These are phyloP conservation scores for Australoheros scitulus DNA, from an alignment of 2,113 vertebrate genomes.

Conservation along the genomic window DNA sequence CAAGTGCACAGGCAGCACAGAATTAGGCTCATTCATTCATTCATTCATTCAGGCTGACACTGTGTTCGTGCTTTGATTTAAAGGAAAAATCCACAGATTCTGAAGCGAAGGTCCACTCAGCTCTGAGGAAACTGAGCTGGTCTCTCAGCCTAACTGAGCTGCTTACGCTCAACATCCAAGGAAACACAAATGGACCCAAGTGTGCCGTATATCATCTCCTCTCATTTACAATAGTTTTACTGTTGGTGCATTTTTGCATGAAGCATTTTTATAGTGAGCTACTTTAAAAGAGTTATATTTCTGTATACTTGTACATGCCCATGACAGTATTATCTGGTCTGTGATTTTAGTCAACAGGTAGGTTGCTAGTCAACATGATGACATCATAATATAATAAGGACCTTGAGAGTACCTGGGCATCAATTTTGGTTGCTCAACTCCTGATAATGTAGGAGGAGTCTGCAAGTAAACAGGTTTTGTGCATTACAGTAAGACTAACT, in stretches of 20 bases:
- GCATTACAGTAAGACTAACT: background rate
- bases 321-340: background rate
- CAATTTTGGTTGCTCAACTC: background rate
- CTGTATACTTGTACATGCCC: background rate
- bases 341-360: background rate
- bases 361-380: background rate
- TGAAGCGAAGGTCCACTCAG: background rate
- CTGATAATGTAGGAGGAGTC: background rate
- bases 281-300: background rate
- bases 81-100: background rate
- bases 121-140: background rate
- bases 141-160: background rate
- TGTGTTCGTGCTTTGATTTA: background rate
- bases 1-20: background rate
- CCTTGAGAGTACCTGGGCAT: background rate
- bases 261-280: background rate
- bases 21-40: background rate
- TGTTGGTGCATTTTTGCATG: background rate
- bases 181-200: accelerated
- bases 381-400: background rate
- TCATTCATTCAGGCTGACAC: background rate
- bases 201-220: background rate
- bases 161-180: accelerated
- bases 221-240: background rate
- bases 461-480: background rate